Conservation (phyloP, 2,113 vertebrate species). For the Thamnophis sirtalis region DNA sequence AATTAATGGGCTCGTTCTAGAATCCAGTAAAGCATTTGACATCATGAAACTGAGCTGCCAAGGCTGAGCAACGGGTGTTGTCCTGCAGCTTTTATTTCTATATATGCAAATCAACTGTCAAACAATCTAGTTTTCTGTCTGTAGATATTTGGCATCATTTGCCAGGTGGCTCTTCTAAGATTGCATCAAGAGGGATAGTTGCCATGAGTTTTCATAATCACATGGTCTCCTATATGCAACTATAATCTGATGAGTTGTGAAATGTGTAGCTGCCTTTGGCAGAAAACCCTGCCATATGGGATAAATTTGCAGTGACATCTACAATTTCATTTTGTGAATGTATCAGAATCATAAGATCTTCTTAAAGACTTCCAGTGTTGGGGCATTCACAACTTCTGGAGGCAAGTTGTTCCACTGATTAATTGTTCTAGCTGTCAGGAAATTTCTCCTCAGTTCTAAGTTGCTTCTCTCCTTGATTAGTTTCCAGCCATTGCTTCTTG, state of each 20-base stretch:
- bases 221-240: neutral
- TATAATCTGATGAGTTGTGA: neutral
- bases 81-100: neutral
- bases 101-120: slow-evolving; percentile 2
- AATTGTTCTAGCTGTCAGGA: no score
- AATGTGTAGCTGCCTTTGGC: neutral
- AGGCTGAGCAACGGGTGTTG: neutral
- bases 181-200: no score
- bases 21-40: slow-evolving; percentile 3
- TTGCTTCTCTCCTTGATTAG: no score
- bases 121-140: neutral
- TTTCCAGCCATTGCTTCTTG: no score
- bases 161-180: neutral
- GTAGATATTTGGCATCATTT: neutral
- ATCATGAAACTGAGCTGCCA: neutral
- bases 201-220: neutral
- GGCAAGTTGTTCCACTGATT: no score
- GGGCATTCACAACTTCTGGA: no score
- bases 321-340: neutral
- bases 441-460: no score
- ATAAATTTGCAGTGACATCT: neutral
- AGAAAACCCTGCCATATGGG: no score
- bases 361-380: no score
- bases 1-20: neutral
- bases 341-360: neutral